Conservation (phyloP, 2,797 vertebrate species). For the Galaxias olidus region DNA sequence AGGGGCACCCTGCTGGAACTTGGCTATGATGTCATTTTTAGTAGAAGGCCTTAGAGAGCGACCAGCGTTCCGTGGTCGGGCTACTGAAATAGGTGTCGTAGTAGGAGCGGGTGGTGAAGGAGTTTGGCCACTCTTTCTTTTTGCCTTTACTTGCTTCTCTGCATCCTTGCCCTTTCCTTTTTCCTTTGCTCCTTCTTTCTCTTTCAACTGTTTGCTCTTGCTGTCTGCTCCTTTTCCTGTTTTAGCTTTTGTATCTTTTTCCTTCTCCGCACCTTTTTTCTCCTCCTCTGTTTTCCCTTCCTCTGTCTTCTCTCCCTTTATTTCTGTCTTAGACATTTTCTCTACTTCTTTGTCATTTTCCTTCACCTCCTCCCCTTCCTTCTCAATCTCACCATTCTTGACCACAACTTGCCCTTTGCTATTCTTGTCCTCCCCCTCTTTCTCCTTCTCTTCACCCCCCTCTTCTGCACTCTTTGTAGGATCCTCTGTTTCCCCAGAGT, state of each 20-base stretch:
- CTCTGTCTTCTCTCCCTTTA: not conserved
- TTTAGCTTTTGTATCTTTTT: slow-evolving; percentile 17
- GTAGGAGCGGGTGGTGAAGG: slow-evolving; percentile 29
- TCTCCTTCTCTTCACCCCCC: not conserved
- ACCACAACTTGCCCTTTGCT: slow-evolving; percentile 12
- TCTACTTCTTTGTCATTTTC: slow-evolving; percentile 12
- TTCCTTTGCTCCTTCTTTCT: slow-evolving; percentile 31
- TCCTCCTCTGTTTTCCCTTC: not conserved
- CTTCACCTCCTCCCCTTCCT: slow-evolving; percentile 8
- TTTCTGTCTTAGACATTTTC: not conserved
- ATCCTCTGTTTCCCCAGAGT: slow-evolving; percentile 9
- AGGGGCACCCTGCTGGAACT: slow-evolving; percentile 77
- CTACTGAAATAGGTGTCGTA: slow-evolving; percentile 27
- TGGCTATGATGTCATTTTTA: slow-evolving; percentile 76
- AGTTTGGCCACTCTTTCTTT: slow-evolving; percentile 57
- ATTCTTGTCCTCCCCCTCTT: slow-evolving; percentile 19
- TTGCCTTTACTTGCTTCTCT: slow-evolving; percentile 69
- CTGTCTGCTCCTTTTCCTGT: slow-evolving; percentile 27
- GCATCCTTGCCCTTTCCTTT: slow-evolving; percentile 56
- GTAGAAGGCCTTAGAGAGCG: slow-evolving; percentile 59
- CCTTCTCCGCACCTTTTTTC: not conserved
- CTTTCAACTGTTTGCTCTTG: slow-evolving; percentile 39
- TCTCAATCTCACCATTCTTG: slow-evolving; percentile 12
- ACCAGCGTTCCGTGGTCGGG: slow-evolving; percentile 59
- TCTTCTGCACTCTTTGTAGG: slow-evolving; percentile 18